phyloP scores from a whole-genome alignment of 2,797 vertebrate genomes.

The Pseudopleuronectes americanus region DNA sequence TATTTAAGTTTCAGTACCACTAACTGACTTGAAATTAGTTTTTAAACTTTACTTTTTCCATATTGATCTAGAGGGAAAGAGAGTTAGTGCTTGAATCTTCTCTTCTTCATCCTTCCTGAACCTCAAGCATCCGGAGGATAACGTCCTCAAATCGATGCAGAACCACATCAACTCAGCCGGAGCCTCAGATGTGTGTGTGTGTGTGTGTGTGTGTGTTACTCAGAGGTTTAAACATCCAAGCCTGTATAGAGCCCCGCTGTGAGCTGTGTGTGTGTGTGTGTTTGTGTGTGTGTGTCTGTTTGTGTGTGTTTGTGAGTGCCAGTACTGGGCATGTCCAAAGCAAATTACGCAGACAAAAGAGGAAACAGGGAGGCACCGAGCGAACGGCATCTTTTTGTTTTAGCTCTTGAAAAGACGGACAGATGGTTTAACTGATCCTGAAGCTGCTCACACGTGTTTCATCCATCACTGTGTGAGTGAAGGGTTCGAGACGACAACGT shows the following conservation, averaged over 20 bases:
- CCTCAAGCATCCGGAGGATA: too few relatives aligned
- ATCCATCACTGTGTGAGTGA: too few relatives aligned
- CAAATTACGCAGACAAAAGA: conserved; percentile 63
- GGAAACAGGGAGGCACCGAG: conserved; percentile 60
- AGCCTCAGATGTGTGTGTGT: conserved; percentile 13
- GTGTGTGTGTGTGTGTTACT: conserved; percentile 7
- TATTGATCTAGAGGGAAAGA: neutral
- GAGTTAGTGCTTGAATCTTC: neutral
- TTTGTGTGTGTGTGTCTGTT: neutral
- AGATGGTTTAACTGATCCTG: conserved; percentile 68
- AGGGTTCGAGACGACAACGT: too few relatives aligned
- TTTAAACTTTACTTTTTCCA: too few relatives aligned
- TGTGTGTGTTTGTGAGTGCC: conserved; percentile 19
- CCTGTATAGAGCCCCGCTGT: conserved; percentile 20
- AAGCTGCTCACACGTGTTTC: neutral
- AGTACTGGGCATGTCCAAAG: conserved; percentile 41
- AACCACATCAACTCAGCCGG: too few relatives aligned
- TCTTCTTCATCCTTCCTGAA: too few relatives aligned
- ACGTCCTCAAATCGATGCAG: too few relatives aligned
- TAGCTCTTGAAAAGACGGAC: conserved; percentile 54
- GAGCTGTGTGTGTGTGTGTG: conserved; percentile 25
- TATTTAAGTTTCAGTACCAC: too few relatives aligned
- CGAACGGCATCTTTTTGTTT: conserved; percentile 67
- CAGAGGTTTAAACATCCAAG: conserved; percentile 22
- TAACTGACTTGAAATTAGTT: too few relatives aligned